A percentile compares a stretch with the other conserved stretches of the same genome.
phyloP scores from a whole-genome alignment of 2,888 invertebrate species.

The Dryocosmus kuriphilus region DNA sequence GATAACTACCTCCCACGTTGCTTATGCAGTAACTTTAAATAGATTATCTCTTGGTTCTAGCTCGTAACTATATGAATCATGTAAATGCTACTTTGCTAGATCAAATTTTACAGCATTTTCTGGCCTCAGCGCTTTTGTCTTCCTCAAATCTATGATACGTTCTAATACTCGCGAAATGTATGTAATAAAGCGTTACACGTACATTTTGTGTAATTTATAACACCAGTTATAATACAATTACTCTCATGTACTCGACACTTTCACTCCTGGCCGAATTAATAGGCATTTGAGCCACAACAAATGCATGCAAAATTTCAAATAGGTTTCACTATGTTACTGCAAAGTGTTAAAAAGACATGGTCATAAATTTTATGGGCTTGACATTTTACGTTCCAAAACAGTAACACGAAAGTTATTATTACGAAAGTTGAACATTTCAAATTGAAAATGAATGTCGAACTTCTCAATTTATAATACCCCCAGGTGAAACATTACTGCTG shows the following conservation, averaged over 20 bases:
- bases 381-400: not conserved
- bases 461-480: not conserved
- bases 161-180: constrained; percentile 13
- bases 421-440: not conserved
- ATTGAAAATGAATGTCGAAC: constrained; percentile 8
- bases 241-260: constrained; percentile 34
- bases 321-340: not conserved
- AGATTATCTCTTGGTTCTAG: constrained; percentile 26
- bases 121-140: constrained; percentile 9
- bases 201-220: constrained; percentile 35
- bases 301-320: constrained; percentile 13
- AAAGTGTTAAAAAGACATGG: constrained; percentile 8
- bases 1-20: constrained; percentile 20
- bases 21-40: constrained; percentile 17
- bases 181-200: constrained; percentile 22
- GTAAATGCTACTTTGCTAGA: constrained; percentile 23
- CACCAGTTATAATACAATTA: constrained; percentile 40
- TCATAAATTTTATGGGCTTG: constrained; percentile 35
- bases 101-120: constrained; percentile 16
- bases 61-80: constrained; percentile 34
- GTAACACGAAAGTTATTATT: constrained; percentile 3
- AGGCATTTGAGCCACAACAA: constrained; percentile 4
- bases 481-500: no score
- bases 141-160: constrained; percentile 30
- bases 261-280: constrained; percentile 32